Evolutionary conservation across 2,888 invertebrate genomes (phyloP), one percentile per base, ranked within the genome.

Genomic region (Thumatha senex): DNA sequence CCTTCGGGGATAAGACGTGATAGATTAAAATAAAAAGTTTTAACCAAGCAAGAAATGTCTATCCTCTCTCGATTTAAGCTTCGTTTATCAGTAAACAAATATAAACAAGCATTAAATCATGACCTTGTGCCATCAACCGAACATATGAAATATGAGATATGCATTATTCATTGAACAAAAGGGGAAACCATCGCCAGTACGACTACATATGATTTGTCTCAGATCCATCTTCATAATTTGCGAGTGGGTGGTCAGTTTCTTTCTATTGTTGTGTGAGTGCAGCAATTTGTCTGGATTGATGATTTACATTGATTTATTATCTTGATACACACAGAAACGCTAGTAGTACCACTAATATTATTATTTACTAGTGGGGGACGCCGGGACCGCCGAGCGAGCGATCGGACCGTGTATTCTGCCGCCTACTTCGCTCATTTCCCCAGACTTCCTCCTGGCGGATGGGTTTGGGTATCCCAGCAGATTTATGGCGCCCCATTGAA

Each of bases 151-250:
- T 46, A 39, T n/a, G 31, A 38, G 8, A 31, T 2, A 14, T 39
- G 31, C 38, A 46, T 46, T 36, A 46, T 46, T 46, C 46, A 46
- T 46, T 7, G 31, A 14, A 9, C n/a, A 14, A 36, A 36, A 13
- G 7, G 24, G 34, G 34, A 24, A 24, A 18, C n/a, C 5, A 24
- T 24, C 5, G 18, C n/a, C n/a, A n/a, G n/a, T n/a, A n/a, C n/a
- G 4, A 9, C 9, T 18, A 29, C 29, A 36, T 36, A 18, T 36
- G 29, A 36, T 44, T 36, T 29, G 24, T 36, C 8, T 24, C 30
- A n/a, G 12, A 39, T n/a, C 38, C 15, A 38, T 45, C 46, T 39
- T 46, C 38, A 45, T 45, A 45, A 38, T 39, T 31, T 38, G 13
- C 30, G 14, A 39, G 10, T n/a, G 38, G 31, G 4, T 8, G 29